These are phyloP conservation scores for Onchidella celtica DNA, from an alignment of 2,888 invertebrate genomes.

Conservation along the genomic window DNA sequence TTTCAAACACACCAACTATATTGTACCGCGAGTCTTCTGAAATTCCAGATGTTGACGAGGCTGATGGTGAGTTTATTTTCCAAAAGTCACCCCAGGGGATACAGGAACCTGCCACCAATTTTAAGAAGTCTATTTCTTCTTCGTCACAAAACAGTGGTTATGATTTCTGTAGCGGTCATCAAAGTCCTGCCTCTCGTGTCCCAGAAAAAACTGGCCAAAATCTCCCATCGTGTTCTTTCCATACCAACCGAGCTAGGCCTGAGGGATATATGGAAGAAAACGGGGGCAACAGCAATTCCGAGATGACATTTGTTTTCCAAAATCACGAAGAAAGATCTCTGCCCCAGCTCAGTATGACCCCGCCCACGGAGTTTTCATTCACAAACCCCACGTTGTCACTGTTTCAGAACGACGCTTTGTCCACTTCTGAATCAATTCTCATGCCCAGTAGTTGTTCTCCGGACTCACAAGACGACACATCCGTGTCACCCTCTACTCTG, in stretches of 20 bases:
- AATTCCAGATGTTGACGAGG: neutral
- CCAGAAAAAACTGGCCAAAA: neutral
- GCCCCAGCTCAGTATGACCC: neutral
- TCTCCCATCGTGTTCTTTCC: neutral
- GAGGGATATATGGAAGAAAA: neutral
- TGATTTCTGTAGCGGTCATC: neutral
- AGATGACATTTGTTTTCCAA: neutral
- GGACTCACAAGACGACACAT: neutral
- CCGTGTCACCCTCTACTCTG: neutral
- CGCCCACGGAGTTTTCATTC: neutral
- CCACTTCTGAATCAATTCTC: conserved; percentile 16
- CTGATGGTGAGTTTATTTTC: neutral
- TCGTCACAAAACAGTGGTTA: neutral
- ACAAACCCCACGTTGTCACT: conserved; percentile 15
- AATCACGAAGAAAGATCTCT: neutral
- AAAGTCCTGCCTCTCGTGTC: neutral
- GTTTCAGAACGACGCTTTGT: conserved; percentile 27
- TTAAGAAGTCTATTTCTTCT: neutral
- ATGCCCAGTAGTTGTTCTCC: conserved; percentile 6
- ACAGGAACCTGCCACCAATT: neutral
- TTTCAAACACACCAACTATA: neutral
- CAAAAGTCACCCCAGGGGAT: neutral
- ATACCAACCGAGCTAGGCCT: neutral
- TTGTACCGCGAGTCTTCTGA: neutral
- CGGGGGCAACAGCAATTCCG: neutral